A percentile compares a stretch with the other conserved stretches of the same genome.
phyloP scores from a whole-genome alignment of 2,888 invertebrate genomes.

The Lissonota sp. region DNA sequence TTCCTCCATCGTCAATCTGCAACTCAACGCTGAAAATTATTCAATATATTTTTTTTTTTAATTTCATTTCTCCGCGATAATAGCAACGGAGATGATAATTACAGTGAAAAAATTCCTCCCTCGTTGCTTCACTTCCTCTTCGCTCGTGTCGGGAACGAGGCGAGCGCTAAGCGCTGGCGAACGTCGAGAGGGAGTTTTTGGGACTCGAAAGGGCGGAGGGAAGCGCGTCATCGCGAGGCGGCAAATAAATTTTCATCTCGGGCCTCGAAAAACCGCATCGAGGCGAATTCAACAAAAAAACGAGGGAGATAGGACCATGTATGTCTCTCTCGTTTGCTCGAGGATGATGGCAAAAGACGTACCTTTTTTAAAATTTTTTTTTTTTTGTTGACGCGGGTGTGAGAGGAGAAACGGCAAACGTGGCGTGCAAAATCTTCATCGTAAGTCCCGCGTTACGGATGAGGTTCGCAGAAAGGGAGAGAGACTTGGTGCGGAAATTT shows the following conservation, averaged over 20 bases:
- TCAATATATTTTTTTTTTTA: neutral
- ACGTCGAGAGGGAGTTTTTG: constrained; percentile 45
- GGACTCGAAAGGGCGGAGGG: constrained; percentile 26
- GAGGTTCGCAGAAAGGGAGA: constrained; percentile 23
- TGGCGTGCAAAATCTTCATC: constrained; percentile 65
- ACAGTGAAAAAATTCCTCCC: neutral
- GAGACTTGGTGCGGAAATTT: constrained; percentile 26
- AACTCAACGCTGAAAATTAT: neutral
- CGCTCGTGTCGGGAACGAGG: constrained; percentile 19
- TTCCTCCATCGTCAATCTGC: neutral
- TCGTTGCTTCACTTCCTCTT: constrained; percentile 4
- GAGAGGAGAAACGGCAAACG: constrained; percentile 52
- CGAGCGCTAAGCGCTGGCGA: constrained; percentile 25
- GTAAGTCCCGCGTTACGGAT: constrained; percentile 27
- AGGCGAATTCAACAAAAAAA: constrained; percentile 62
- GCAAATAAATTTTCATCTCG: constrained; percentile 67
- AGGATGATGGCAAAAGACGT: constrained; percentile 8
- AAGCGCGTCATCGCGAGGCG: constrained; percentile 60
- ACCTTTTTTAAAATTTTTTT: constrained; percentile 34
- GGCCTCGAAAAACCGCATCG: constrained; percentile 66
- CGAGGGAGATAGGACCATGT: neutral
- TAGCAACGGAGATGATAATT: neutral
- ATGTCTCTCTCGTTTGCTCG: too few relatives aligned
- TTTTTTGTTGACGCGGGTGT: constrained; percentile 45
- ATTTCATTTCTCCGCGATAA: neutral